Base-by-base conservation (phyloP, 2,113 vertebrate species). In the Oncorhynchus kisutch region DNA sequence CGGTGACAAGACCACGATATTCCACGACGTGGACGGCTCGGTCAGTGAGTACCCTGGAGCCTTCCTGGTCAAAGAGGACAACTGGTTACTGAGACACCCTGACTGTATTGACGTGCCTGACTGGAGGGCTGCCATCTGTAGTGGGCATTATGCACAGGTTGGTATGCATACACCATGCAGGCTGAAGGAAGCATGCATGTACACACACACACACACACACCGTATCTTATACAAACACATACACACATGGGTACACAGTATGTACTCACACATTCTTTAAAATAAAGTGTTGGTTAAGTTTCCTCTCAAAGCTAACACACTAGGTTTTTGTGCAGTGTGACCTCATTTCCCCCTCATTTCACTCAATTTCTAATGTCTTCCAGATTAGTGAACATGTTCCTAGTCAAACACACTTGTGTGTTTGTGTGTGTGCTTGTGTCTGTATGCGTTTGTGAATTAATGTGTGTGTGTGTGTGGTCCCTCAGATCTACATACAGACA, bases 101-200 rank as follows among this genome's bases (percentile, higher is more conserved):
- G 96, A 98, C 78, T 99, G 98, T 89, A 95, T 99, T 1, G 92
- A 97, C 0, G 95, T 99, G 3, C 98, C 97, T 0, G 96, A 99
- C 84, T 99, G 98, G 98, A 95, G 94, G 78, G 97, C 96, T 0
- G 96, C 96, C 25, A 94, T 99, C 89, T 99, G 98, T 90, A 99
- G 96, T 0, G 98, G 97, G 0, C 94, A 45, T 83, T 99, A 95
- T 0, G 98, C 96, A 45, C 98, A 99, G 95, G 98, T 99, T 69
- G 76, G 88, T 68, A 14, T 5, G 54, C 39, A 39, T 12, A 67
- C 14, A 0, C 39, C 39, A 34, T 51, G 60, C 75, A 74, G 14
- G 27, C 29, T 54, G 51, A 16, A 9, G 20, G 62, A 4, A 24
- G 34, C 25, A 20, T 49, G 62, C 39, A 45, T 2, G 60, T 27